Base-by-base conservation (phyloP, 30 jellyfish, hydroid and myxozoan species). In the Aurelia coerulea region DNA sequence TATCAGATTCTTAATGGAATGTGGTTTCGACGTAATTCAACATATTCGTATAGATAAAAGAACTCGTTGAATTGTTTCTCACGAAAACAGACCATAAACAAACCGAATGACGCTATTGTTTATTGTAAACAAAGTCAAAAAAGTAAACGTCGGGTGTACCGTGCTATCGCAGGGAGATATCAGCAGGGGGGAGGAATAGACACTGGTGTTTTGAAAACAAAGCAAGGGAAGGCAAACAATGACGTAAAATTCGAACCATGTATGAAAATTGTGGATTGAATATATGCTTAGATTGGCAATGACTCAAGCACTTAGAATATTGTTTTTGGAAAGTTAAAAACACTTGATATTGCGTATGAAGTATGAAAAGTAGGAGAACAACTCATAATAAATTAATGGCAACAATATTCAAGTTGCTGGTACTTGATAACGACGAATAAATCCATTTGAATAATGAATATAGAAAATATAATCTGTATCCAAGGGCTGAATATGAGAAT, bases 71-170 rank as follows among this genome's bases (percentile, higher is more conserved):
- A 77, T 77, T 50, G 68, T 62, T 60, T 77, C 87, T 76, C 87
- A 77, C 78, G 87, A 77, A 41, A 77, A 77, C 41, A 32, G 78
- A 51, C 54, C 46, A 60, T 19, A 39, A 62, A 77, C 77, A 77
- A 77, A 33, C 54, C 37, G 9, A 7, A 60, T 33, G 66, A 29
- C 37, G 41, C 23, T 41, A 50, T 77, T 77, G 70, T 77, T 77
- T 77, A 77, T 65, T 33, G 15, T 23, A 42, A 68, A 65, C 81
- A 66, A 49, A 68, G 73, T 64, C 54, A 16, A 42, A 49, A 63
- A 63, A 64, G 75, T 66, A 80, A 80, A 80, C 90, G 46, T 68
- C 10, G 81, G 81, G 90, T 9, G 90, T 58, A 82, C 62, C 81
- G 15, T 80, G 73, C 74, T 53, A 79, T 65, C 60, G 58, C 81